Base-by-base conservation (phyloP, 2,888 invertebrate genomes). In the Sphaerophoria rueppellii region DNA sequence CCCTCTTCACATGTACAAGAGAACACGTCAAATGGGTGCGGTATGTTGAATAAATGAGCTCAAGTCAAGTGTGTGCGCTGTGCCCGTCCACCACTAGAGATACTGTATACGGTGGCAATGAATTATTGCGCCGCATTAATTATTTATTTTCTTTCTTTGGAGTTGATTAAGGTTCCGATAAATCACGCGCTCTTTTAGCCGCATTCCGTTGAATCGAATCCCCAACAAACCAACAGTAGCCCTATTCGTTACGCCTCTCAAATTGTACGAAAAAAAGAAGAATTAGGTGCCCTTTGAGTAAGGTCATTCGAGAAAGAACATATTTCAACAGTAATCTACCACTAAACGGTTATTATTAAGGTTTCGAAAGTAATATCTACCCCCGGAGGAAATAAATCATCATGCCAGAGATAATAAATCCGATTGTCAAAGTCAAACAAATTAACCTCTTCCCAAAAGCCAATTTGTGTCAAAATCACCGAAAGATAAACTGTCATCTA, bases 401-500 rank as follows among this genome's bases (percentile, higher is more conserved):
- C 65, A 75, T 70, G 67, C 72, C 74, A 70, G 69, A 46, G 74
- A 82, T 79, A 82, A 78, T 83, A 80, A 85, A 85, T 83, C 72
- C 69, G 80, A 80, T 85, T 81, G 76, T 73, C 81, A 85, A 85
- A 85, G 81, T 85, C 81, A 85, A 85, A 81, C 73, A 85, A 76
- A 75, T 85, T 85, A 85, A 85, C 81, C 85, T 81, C 81, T 63
- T 76, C 63, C 76, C 55, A 40, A 54, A 55, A 24, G 24, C 55
- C 58, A 80, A 83, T 80, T 80, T 83, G 75, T 83, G 67, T 76
- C 73, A 69, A 80, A 85, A 80, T 81, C 76, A 76, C 81, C 63
- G 63, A 77, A 81, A 81, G 85, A 85, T 85, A 85, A 85, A 85
- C 85, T 85, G 85, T 85, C 85, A 85, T 85, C 85, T 85, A 85